Evolutionary conservation across 2,113 vertebrate species (phyloP), one percentile per base, ranked within the genome.

Genomic region (Nipponia nippon): DNA sequence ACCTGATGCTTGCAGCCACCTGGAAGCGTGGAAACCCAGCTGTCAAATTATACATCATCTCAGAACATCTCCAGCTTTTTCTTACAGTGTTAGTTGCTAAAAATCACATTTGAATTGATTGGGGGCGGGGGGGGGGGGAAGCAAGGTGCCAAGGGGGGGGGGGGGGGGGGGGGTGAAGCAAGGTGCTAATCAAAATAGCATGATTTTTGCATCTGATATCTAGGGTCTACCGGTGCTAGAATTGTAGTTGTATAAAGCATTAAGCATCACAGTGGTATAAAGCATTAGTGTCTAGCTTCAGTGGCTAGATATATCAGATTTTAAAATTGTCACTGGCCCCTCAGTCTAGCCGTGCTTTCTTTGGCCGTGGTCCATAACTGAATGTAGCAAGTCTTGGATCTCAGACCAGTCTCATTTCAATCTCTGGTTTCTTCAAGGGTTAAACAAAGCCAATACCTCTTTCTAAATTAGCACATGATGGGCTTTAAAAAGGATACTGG

Each of bases 351-450:
- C 38, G 17, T 56, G 66, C 40, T 66, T 94, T 84, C 50, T 61
- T 76, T 94, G 80, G 65, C 90, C 0, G 0, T 56, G 38, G 9
- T 91, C 84, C 81, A 80, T 36, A 69, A 21, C 7, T 23, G 49
- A 56, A 42, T 16, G 27, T n/a, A 59, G n/a, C 84, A 55, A 66
- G 50, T 23, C 3, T 6, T 80, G 84, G 38, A 66, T 93, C 67
- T 93, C 94, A 78, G 38, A 81, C 14, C 55, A 44, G 40, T 8
- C 0, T 67, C 16, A 21, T 66, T 93, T 93, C 46, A 25, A 0
- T 58, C 77, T 81, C 73, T 89, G 83, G 7, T 89, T 97, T 95
- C 47, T 65, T 90, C 62, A 81, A 63, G 75, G 50, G 78, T 94
- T 96, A 94, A 90, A 85, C 66, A 94, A 90, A 97, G 32, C 49